phyloP scores from a whole-genome alignment of 1,140 invertebrate genomes.

The Eriocheir sinensis region DNA sequence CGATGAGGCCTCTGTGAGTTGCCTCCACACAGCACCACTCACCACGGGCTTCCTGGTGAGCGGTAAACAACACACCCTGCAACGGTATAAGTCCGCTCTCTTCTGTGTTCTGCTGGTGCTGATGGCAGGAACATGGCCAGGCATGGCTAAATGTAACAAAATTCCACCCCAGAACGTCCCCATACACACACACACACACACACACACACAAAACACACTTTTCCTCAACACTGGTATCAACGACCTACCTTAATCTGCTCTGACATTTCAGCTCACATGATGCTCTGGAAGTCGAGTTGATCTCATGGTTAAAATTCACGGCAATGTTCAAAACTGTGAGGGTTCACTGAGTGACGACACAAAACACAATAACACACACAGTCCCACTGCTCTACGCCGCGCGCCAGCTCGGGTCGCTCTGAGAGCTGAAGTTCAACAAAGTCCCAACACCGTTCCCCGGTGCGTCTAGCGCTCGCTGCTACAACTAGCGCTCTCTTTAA shows the following conservation, averaged over 20 bases:
- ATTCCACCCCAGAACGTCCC: background rate
- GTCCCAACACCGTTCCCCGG: slow-evolving; percentile 69
- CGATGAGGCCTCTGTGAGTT: background rate
- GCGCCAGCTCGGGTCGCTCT: slow-evolving; percentile 79
- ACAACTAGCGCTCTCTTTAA: slow-evolving; percentile 33
- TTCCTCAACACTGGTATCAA: background rate
- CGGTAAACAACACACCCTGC: background rate
- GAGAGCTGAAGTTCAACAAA: slow-evolving; percentile 72
- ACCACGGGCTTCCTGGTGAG: background rate
- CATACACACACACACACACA: background rate
- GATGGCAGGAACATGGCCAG: background rate
- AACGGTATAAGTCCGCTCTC: background rate
- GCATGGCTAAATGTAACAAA: background rate
- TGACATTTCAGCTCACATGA: slow-evolving; percentile 79
- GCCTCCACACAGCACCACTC: background rate
- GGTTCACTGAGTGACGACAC: slow-evolving; percentile 71
- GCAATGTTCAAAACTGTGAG: slow-evolving; percentile 71
- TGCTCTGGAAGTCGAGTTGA: slow-evolving; percentile 76
- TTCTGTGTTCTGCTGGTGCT: background rate
- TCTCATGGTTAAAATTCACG: slow-evolving; percentile 75
- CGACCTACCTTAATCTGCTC: slow-evolving; percentile 77
- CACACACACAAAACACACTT: background rate
- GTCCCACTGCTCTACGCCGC: slow-evolving; percentile 72
- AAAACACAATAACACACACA: slow-evolving; percentile 77
- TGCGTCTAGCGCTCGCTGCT: slow-evolving; percentile 55